Evolutionary conservation across 2,888 invertebrate genomes (phyloP).

Genomic region (Drosophila macrospina): DNA sequence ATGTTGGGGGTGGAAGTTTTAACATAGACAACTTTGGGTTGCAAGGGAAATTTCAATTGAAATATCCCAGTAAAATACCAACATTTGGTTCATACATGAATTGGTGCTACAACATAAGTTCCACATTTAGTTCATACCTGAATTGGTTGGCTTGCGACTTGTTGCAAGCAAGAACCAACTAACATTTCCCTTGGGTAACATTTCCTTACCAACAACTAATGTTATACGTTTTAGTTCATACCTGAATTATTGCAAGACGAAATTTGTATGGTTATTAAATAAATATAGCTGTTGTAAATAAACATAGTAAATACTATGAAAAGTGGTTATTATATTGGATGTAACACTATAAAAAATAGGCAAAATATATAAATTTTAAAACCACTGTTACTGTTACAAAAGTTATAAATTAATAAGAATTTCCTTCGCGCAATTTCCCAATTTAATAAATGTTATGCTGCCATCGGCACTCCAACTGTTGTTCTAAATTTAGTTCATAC

Average conservation of each 20-base stretch:
- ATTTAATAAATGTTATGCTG: background rate
- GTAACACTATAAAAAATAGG: too few species aligned
- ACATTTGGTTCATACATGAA: background rate
- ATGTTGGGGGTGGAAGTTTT: background rate
- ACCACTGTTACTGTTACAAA: background rate
- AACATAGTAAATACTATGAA: too few species aligned
- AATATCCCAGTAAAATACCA: background rate
- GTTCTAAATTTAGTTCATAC: background rate
- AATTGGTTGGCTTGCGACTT: background rate
- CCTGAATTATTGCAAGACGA: background rate
- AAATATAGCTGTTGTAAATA: background rate
- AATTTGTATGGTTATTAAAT: background rate
- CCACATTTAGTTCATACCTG: background rate
- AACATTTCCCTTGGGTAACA: background rate
- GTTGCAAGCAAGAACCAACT: background rate
- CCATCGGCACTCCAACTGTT: background rate
- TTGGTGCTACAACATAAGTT: background rate
- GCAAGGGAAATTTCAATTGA: background rate
- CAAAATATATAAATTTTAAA: too few species aligned
- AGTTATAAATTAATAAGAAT: background rate
- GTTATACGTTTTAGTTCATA: background rate
- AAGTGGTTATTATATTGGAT: too few species aligned
- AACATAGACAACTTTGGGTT: background rate
- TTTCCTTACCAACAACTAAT: background rate
- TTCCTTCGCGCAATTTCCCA: background rate